Percentiles rank a stretch among this genome's conserved stretches.
These are phyloP conservation scores for Bombus superbus DNA, from an alignment of 1,140 invertebrate genomes.

Conservation along the genomic window DNA sequence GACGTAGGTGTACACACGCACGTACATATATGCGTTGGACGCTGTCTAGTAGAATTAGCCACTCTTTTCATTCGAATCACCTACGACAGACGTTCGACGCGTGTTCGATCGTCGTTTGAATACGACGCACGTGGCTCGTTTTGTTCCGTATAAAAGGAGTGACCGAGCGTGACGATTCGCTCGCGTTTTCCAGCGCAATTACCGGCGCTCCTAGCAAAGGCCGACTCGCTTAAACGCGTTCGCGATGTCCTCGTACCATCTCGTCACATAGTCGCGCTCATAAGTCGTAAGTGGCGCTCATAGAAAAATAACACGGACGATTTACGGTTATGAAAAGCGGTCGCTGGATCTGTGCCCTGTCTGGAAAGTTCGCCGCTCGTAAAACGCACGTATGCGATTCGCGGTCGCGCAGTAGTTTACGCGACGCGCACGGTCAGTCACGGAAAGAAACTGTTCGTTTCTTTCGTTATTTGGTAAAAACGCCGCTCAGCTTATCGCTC, in stretches of 20 bases:
- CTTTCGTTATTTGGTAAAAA: neutral
- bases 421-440: neutral
- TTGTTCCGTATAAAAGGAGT: conserved; percentile 9
- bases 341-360: neutral
- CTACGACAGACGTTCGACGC: neutral
- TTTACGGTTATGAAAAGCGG: conserved; percentile 1
- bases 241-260: neutral
- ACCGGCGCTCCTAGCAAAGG: conserved; percentile 2
- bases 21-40: neutral
- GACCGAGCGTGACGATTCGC: conserved; percentile 10
- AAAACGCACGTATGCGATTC: neutral
- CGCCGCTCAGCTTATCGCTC: too few species aligned
- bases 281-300: neutral
- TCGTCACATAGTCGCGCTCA: neutral
- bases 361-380: neutral
- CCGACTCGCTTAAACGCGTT: conserved; percentile 1
- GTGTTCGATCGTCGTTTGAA: neutral
- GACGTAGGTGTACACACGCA: neutral
- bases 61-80: neutral
- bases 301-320: neutral
- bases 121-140: conserved; percentile 20
- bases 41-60: neutral
- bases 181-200: conserved; percentile 15
- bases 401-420: neutral
- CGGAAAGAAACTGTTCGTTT: neutral